phyloP scores from a whole-genome alignment of 2,113 vertebrate species.

The Psammodynastes pulverulentus region DNA sequence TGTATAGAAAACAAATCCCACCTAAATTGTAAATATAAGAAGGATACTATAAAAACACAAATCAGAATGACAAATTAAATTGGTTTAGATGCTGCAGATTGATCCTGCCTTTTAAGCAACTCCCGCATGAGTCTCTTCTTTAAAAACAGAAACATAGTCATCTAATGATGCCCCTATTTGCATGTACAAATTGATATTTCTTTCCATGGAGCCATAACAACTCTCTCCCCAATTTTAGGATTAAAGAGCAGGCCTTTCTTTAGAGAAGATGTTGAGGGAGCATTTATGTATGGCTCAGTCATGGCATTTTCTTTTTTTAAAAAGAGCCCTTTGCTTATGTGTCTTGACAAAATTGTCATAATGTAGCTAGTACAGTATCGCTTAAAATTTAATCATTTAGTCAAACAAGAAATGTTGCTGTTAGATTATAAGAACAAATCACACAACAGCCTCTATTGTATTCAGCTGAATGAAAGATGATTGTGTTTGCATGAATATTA shows the following conservation, averaged over 20 bases:
- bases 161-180: not conserved
- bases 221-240: not conserved
- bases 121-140: not conserved
- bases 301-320: not conserved
- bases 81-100: not conserved
- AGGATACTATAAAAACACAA: not conserved
- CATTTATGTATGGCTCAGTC: not conserved
- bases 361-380: not conserved
- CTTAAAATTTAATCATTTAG: not conserved
- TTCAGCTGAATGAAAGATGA: slow-evolving; percentile 13
- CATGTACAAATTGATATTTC: not conserved
- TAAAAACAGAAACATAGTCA: not conserved
- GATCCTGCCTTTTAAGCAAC: not conserved
- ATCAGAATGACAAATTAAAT: not conserved
- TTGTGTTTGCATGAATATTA: slow-evolving; percentile 10
- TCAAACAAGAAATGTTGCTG: not conserved
- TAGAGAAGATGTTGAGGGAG: not conserved
- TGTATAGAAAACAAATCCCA: not conserved
- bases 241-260: not conserved
- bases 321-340: not conserved
- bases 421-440: slow-evolving; percentile 26
- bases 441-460: not conserved
- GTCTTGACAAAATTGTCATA: not conserved
- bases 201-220: not conserved
- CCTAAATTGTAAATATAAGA: not conserved